These are phyloP conservation scores for Aplysina aerophoba DNA, from an alignment of 37 sponge, comb jelly and placozoan genomes.

Conservation along the genomic window DNA sequence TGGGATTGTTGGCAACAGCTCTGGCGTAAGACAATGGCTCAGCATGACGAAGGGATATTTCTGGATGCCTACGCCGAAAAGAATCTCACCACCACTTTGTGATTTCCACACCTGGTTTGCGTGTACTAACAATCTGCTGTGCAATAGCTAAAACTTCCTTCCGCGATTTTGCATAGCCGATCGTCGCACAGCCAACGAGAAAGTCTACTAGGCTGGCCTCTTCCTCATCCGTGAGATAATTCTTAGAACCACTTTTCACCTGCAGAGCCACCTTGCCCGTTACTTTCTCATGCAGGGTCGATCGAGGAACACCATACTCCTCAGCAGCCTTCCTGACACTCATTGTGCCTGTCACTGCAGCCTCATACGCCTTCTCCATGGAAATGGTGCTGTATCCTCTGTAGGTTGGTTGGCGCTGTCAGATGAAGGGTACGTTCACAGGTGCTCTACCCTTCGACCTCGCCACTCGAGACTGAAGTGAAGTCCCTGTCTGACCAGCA, in stretches of 20 bases:
- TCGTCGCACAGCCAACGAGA: not conserved
- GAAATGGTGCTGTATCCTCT: too few species aligned
- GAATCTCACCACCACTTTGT: constrained; percentile 49
- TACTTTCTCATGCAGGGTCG: not conserved
- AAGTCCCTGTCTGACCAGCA: too few species aligned
- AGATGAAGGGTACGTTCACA: too few species aligned
- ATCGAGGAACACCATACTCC: not conserved
- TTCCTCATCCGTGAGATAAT: not conserved
- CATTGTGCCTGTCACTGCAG: not conserved
- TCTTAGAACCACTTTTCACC: not conserved
- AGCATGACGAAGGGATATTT: constrained; percentile 11
- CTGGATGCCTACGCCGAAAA: constrained; percentile 17
- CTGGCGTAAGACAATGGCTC: constrained; percentile 4
- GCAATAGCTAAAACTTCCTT: constrained; percentile 8
- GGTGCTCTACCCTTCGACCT: too few species aligned
- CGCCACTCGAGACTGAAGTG: too few species aligned
- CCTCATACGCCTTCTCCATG: constrained; percentile 35
- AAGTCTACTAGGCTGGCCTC: not conserved
- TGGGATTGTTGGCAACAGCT: constrained; percentile 23
- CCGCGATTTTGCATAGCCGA: not conserved
- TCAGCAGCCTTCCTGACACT: not conserved
- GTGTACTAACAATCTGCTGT: not conserved
- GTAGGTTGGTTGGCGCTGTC: too few species aligned
- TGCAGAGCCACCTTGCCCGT: not conserved
- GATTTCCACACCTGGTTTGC: too few species aligned